Evolutionary conservation across 2,113 vertebrate species (phyloP).

Genomic region (Phylloscopus trochiloides): DNA sequence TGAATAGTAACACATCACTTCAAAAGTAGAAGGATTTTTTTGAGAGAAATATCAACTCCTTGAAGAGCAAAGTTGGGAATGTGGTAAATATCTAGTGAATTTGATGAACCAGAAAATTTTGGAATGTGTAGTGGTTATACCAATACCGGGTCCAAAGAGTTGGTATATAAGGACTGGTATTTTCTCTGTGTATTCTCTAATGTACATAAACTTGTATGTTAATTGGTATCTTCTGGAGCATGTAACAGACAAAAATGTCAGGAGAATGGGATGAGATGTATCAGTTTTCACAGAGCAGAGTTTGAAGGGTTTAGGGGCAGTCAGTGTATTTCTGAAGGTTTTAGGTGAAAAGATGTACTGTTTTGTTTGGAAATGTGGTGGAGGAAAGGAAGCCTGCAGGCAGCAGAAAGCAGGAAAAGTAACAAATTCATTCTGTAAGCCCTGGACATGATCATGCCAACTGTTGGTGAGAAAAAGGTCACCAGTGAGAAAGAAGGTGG

Average conservation of each 20-base stretch:
- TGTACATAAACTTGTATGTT: background rate
- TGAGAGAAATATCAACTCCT: background rate
- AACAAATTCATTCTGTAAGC: background rate
- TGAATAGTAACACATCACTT: background rate
- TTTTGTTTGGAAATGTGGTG: background rate
- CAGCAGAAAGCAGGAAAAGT: background rate
- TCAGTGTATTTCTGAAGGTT: background rate
- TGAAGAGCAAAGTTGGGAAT: background rate
- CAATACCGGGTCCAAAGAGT: background rate
- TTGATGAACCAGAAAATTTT: background rate
- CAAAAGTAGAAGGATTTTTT: background rate
- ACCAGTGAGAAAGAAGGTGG: background rate
- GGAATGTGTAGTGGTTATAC: background rate
- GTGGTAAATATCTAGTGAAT: background rate
- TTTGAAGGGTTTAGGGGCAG: background rate
- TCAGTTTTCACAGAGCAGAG: background rate
- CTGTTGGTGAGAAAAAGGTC: background rate
- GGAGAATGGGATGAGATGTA: background rate
- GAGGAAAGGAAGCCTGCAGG: background rate
- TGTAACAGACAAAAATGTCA: background rate
- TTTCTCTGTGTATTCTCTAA: background rate
- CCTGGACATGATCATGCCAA: fast-evolving
- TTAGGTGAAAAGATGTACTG: background rate
- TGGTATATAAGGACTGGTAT: background rate
- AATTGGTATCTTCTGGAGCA: background rate